Evolutionary conservation across 2,113 vertebrate genomes (phyloP).

Genomic region (Andinoacara biseriatus): DNA sequence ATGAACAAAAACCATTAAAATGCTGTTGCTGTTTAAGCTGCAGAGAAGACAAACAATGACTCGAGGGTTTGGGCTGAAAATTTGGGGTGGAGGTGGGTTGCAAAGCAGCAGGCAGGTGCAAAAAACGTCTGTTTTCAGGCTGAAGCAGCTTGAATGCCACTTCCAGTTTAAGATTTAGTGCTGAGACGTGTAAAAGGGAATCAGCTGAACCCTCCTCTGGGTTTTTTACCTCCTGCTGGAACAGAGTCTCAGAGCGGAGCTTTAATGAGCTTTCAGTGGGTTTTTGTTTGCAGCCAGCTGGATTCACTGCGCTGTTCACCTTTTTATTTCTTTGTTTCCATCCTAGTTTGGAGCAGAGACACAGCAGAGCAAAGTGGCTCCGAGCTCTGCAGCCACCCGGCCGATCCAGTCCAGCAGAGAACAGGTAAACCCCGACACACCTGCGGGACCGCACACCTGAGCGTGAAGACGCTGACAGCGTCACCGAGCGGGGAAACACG

Average conservation of each 20-base stretch:
- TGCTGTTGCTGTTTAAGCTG: no score
- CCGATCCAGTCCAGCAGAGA: slow-evolving; percentile 85
- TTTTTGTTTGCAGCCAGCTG: background rate
- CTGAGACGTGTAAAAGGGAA: no score
- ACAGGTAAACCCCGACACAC: slow-evolving; percentile 71
- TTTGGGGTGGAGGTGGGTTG: background rate
- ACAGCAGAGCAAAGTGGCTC: slow-evolving; percentile 90
- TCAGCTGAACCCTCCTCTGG: background rate
- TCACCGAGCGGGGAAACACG: rapidly evolving
- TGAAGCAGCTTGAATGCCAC: no score
- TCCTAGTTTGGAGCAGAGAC: slow-evolving; percentile 90
- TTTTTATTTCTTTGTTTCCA: background rate
- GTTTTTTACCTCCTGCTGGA: background rate
- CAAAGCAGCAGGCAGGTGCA: background rate
- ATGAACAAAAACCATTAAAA: no score
- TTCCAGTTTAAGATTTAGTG: background rate
- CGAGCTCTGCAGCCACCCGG: slow-evolving; percentile 85
- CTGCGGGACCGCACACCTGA: background rate
- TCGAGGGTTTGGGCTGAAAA: no score
- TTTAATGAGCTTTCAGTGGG: background rate
- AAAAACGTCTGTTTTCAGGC: no score
- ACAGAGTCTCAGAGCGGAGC: background rate
- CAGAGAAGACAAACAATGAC: no score
- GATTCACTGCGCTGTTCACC: rapidly evolving
- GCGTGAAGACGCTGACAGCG: rapidly evolving